Base-by-base conservation (phyloP, 2,797 vertebrate genomes). In the Acestrorhynchus altus region DNA sequence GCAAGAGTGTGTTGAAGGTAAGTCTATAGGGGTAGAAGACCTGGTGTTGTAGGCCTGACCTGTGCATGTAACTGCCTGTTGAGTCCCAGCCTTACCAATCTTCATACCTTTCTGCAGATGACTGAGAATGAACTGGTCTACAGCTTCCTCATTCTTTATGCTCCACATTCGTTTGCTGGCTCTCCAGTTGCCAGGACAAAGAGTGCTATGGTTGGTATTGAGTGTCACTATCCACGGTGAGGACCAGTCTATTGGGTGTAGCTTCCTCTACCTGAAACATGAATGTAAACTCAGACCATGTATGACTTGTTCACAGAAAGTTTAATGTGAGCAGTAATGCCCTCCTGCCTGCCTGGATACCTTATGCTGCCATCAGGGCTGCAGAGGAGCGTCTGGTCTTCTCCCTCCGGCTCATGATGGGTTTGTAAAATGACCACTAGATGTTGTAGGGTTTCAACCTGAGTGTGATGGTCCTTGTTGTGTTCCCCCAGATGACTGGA, bases 221-320 rank as follows among this genome's bases (percentile, higher is more conserved):
- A 92, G 76, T 94, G 91, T 79, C 86, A 90, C 83, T 93, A 94
- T 74, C 86, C 81, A 82, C 92, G 93, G 93, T 94, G 46, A 31
- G 8, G 1, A 22, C 52, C 20, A 24, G n/a, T n/a, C 31, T 2
- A 6, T 35, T 35, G 2, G 31, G n/a, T n/a, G n/a, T n/a, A n/a
- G n/a, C n/a, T n/a, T n/a, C n/a, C n/a, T n/a, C n/a, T n/a, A n/a
- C n/a, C n/a, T n/a, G n/a, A n/a, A n/a, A n/a, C n/a, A n/a, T n/a
- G n/a, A n/a, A 35, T 2, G 31, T 35, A 35, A 6, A 35, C 2
- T 35, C 6, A 6, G 31, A 35, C 31, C n/a, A n/a, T 35, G 31
- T 35, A 6, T 35, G 31, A 35, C 2, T 35, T 22, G n/a, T n/a
- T 3, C 79, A 72, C 56, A 93, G 92, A 86, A 84, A 82, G 46